phyloP scores from a whole-genome alignment of 2,797 vertebrate genomes.

The Ataeniobius toweri region DNA sequence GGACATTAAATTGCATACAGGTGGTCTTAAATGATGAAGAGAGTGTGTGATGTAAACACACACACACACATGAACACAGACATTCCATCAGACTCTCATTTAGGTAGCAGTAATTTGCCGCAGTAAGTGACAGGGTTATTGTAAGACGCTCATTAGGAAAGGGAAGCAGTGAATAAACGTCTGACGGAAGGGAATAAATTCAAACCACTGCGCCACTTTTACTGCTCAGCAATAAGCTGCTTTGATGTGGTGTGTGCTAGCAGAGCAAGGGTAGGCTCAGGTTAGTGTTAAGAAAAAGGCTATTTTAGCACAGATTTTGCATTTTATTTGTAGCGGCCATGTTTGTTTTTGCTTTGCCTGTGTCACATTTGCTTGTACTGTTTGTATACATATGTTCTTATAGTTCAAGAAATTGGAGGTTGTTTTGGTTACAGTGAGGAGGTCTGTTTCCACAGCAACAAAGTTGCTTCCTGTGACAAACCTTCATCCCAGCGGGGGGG shows the following conservation, averaged over 20 bases:
- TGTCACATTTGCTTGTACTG: background rate
- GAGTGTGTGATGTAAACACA: constrained; percentile 46
- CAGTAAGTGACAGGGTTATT: constrained; percentile 78
- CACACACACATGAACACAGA: constrained; percentile 25
- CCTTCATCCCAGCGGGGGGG: constrained; percentile 67
- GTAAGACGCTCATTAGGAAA: constrained; percentile 75
- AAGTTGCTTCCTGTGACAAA: constrained; percentile 57
- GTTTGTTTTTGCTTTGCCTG: background rate
- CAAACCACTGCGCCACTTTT: constrained; percentile 72
- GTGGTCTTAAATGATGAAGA: constrained; percentile 61
- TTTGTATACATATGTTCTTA: background rate
- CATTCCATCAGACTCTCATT: constrained; percentile 58
- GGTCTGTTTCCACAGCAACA: constrained; percentile 29
- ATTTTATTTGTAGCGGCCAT: constrained; percentile 16
- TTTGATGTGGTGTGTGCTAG: constrained; percentile 74
- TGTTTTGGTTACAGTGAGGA: constrained; percentile 36
- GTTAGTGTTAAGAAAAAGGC: constrained; percentile 15
- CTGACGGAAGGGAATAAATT: constrained; percentile 77
- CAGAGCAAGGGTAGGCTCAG: constrained; percentile 45
- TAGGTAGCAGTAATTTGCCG: constrained; percentile 68
- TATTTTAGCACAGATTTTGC: constrained; percentile 13
- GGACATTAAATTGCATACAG: constrained; percentile 72
- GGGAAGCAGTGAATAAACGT: constrained; percentile 70
- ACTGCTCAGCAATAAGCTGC: constrained; percentile 66
- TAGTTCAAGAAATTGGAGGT: constrained; percentile 44